Evolutionary conservation across 2,888 invertebrate species (phyloP), one percentile per base, ranked within the genome.

Genomic region (Watsonalla cultraria): DNA sequence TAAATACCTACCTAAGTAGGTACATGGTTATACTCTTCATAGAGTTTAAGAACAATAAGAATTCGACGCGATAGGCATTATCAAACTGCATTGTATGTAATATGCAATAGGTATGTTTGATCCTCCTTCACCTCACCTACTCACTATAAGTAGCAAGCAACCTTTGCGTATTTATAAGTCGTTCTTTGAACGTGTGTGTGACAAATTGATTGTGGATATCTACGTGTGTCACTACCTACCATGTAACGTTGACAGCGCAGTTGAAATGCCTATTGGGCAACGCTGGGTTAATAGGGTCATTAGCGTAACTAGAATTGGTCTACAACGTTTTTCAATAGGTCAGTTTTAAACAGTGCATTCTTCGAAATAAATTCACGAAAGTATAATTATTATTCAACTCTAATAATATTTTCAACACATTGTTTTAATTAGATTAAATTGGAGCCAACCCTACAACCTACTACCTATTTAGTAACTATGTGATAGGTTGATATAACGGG

Each of bases 41-140:
- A 60, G 62, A 62, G 68, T 68, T 68, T 65, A 72, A 69, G 65
- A 70, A 72, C 70, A 24, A 24, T 24, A 24, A 24, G 24, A 24
- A 24, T 24, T 1, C 24, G 69, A 68, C 61, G 64, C 57, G 52
- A 62, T 74, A 70, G 76, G 76, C 75, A 74, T 76, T 77, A 76
- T 77, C 76, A 61, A 60, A 66, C 65, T 71, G 54, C 69, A 68
- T 66, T 69, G 70, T 72, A 70, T 73, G 66, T 61, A 14, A 35
- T 49, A 15, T 8, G 49, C 11, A 5, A 5, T 49, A 49, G 37
- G 49, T 14, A 42, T 7, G 33, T 46, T 7, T 6, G 2, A 2
- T 24, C 9, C 15, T 47, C 24, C 47, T 47, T 34, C 24, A 24
- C 24, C 24, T 24, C 24, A 42, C 42, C 8, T 42, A 42, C 42